Evolutionary conservation across 2,888 invertebrate genomes (phyloP), one percentile per base, ranked within the genome.

Genomic region (Chrysolina oricalcia): DNA sequence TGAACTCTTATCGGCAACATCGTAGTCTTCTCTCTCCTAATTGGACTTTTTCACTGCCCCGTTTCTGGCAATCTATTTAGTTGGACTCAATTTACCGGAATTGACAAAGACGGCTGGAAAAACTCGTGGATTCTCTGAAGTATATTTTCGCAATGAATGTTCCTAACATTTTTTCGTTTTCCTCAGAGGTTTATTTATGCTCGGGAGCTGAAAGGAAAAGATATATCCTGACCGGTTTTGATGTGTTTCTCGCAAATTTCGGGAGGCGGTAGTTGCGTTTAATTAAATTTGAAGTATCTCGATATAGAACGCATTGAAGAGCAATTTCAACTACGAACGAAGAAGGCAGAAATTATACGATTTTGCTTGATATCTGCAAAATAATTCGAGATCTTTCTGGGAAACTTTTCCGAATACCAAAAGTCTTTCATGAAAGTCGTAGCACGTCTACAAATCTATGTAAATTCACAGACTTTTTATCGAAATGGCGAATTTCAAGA

Each of bases 61-160:
- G 72, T 75, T 75, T 75, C 70, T 70, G 72, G 75, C 75, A 75
- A 75, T 75, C 72, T 66, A 75, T 75, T 75, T 69, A 72, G 72
- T 72, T 71, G 68, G 70, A 72, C 75, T 72, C 75, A 75, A 75
- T 75, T 71, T 70, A 75, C 69, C 69, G 75, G 72, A 75, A 75
- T 72, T 75, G 75, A 75, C 75, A 75, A 63, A 72, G 35, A 27
- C 59, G 71, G 72, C 66, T 69, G 68, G 69, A 72, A 75, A 75
- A 75, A 72, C 72, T 70, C 75, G 56, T 64, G 69, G 75, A 75
- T 64, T 72, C 72, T 70, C 59, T 35, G 15, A 35, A 75, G 69
- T 75, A 72, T 68, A 72, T 63, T 75, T 66, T 72, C 69, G 72
- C 72, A 75, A 72, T 71, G 70, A 75, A 65, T 75, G 70, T 72